Evolutionary conservation across 2,113 vertebrate genomes (phyloP).

Genomic region (Psittacula cyanocephala): DNA sequence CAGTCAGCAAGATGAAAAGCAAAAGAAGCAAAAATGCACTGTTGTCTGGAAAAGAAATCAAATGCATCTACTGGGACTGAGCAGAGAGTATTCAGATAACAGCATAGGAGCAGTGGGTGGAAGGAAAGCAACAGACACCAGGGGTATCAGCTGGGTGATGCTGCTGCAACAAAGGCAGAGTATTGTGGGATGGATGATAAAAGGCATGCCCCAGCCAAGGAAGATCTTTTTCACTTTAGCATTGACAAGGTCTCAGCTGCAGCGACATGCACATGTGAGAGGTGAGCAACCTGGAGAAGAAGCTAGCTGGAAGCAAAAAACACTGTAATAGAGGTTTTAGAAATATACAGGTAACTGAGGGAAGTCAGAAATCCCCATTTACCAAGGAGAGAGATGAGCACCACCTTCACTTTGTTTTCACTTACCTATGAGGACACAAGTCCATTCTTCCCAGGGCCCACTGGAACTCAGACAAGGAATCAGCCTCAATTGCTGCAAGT

Average conservation of each 20-base stretch:
- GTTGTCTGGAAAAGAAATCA: not conserved
- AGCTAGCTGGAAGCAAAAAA: not conserved
- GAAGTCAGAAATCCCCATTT: not conserved
- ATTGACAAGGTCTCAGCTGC: not conserved
- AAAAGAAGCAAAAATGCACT: not conserved
- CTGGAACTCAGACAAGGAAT: not conserved
- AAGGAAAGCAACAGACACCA: not conserved
- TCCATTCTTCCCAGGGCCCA: not conserved
- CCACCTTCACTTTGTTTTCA: not conserved
- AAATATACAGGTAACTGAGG: not conserved
- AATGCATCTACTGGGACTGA: not conserved
- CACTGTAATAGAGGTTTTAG: not conserved
- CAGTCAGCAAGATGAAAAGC: not conserved
- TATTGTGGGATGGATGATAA: not conserved
- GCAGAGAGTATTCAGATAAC: not conserved
- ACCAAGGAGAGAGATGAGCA: not conserved
- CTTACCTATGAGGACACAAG: not conserved
- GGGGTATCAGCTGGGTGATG: not conserved
- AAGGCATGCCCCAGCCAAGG: not conserved
- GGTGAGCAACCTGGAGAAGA: fast-evolving
- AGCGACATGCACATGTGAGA: not conserved
- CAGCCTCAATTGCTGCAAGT: not conserved
- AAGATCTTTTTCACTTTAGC: not conserved
- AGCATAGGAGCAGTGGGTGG: not conserved
- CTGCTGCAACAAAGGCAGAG: not conserved